A percentile compares a stretch with the other conserved stretches of the same genome.
Conservation (phyloP, 2,888 invertebrate species). For the Ceraclea dissimilis region DNA sequence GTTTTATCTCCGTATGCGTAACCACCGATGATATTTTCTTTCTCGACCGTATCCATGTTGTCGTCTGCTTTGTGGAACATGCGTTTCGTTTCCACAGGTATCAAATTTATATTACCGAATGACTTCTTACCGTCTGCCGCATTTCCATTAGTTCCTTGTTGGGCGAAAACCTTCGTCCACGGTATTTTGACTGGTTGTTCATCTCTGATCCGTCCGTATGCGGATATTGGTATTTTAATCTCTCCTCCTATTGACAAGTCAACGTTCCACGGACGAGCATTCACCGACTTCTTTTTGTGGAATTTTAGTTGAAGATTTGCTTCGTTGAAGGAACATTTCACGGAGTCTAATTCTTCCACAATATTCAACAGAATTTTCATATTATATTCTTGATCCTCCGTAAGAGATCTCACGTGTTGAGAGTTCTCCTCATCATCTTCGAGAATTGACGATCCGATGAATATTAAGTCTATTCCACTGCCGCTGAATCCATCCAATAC, state of each 20-base stretch:
- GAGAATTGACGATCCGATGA: constrained; percentile 50
- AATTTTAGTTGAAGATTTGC: constrained; percentile 52
- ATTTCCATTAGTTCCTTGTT: background rate
- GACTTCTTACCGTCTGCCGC: background rate
- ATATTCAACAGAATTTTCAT: constrained; percentile 33
- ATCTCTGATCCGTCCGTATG: constrained; percentile 47
- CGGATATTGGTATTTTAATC: constrained; percentile 54
- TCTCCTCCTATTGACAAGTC: constrained; percentile 52
- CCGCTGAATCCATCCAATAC: constrained; percentile 49
- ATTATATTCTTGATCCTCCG: constrained; percentile 30
- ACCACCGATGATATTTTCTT: constrained; percentile 49
- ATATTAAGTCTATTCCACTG: constrained; percentile 51
- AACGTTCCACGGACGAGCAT: constrained; percentile 57
- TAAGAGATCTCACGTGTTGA: constrained; percentile 30
- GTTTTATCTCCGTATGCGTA: constrained; percentile 55
- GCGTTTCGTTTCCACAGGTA: constrained; percentile 28
- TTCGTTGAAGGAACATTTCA: constrained; percentile 50
- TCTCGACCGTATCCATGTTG: constrained; percentile 43
- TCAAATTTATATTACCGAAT: background rate
- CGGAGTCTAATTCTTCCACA: constrained; percentile 40
- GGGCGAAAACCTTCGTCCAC: constrained; percentile 33
- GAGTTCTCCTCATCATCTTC: constrained; percentile 32
- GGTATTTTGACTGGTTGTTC: constrained; percentile 35
- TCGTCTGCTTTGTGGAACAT: constrained; percentile 41
- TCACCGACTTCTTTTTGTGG: constrained; percentile 44